A percentile compares a stretch with the other conserved stretches of the same genome.
Conservation (phyloP, 1,140 invertebrate species). For the Hylaeus anthracinus region DNA sequence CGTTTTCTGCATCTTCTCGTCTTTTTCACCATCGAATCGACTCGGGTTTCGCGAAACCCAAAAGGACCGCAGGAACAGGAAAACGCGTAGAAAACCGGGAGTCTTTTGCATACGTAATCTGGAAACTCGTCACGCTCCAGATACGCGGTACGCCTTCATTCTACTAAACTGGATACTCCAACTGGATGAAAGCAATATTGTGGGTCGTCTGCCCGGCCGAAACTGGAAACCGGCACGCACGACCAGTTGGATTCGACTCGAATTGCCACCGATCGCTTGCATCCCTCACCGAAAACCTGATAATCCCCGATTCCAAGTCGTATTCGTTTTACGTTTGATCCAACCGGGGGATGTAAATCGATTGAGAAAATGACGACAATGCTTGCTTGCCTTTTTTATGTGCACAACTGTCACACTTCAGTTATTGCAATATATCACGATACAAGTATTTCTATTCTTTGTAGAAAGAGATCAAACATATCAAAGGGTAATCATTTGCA, state of each 20-base stretch:
- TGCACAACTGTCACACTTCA: no score
- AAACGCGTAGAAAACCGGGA: constrained; percentile 61
- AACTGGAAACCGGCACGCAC: constrained; percentile 47
- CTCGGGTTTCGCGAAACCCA: neutral
- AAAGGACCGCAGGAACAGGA: constrained; percentile 1
- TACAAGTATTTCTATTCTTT: no score
- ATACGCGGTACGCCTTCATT: constrained; percentile 68
- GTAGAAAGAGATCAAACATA: no score
- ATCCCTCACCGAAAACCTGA: no score
- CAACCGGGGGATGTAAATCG: no score
- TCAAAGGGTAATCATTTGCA: no score
- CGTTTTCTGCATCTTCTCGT: neutral
- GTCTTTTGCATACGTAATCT: constrained; percentile 60
- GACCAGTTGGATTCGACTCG: constrained; percentile 3
- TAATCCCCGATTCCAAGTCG: no score
- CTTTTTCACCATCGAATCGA: neutral
- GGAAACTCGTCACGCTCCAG: constrained; percentile 70
- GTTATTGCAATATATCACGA: no score
- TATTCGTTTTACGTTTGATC: no score
- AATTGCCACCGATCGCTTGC: neutral
- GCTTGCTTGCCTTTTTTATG: no score
- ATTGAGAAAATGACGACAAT: no score
- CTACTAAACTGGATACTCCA: constrained; percentile 72
- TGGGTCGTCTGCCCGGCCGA: constrained; percentile 29
- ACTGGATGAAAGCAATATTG: constrained; percentile 57